Evolutionary conservation across 2,888 invertebrate genomes (phyloP), one percentile per base, ranked within the genome.

Genomic region (Cosmia trapezina): DNA sequence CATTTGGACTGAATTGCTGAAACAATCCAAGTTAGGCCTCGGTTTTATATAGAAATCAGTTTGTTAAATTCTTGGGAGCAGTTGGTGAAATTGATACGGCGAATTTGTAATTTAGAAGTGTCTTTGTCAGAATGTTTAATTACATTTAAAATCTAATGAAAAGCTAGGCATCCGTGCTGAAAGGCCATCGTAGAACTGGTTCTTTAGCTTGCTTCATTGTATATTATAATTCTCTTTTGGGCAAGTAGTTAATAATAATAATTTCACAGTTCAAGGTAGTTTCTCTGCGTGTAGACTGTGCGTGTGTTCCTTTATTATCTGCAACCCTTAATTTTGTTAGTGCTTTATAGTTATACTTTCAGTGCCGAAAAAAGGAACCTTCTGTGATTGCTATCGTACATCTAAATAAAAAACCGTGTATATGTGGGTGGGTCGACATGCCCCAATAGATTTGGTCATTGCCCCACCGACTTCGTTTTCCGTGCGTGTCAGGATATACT

Each of bases 1-100:
- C 81, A 83, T 87, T 81, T 73, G 70, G 60, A 71, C 72, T 74
- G 74, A 82, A 84, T 76, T 71, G 57, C 75, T 73, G 71, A 79
- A 66, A 71, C 54, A 47, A 54, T 66, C 17, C 12, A 37, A 49
- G 33, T n/a, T 70, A 63, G 66, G 63, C 61, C 65, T 75, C 54
- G 45, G 17, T 56, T 75, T 75, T 62, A 33, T 59, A 57, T 47
- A 69, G 62, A 69, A 78, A 77, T n/a, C n/a, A 28, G 33, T 56
- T 78, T 49, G 28, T 37, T 37, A 45, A 43, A n/a, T 54, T 17
- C 37, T 67, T 68, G 14, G 1, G 2, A 14, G 19, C 53, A 22
- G 45, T 45, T 28, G 5, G 19, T 41, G 19, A 37, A 53, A 60
- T 33, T 43, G 59, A 22, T 59, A 22, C 12, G 14, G 11, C 22